phyloP scores from a whole-genome alignment of 2,113 vertebrate species.

The Uria aalge region DNA sequence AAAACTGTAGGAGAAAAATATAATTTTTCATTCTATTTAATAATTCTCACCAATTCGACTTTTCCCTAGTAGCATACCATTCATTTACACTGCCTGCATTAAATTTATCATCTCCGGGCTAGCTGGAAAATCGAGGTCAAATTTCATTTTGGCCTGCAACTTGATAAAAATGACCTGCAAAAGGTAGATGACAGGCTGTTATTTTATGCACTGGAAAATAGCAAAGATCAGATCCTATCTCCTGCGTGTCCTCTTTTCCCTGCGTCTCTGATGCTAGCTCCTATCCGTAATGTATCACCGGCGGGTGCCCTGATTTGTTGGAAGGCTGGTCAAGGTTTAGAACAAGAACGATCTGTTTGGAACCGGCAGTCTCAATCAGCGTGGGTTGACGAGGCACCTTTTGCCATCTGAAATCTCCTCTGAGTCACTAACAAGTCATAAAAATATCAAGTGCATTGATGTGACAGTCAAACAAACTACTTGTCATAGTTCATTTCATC shows the following conservation, averaged over 20 bases:
- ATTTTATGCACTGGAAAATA: constrained; percentile 77
- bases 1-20: not conserved
- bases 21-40: not conserved
- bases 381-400: constrained; percentile 50
- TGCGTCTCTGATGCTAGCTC: constrained; percentile 13
- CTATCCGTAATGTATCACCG: constrained; percentile 30
- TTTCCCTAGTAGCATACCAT: not conserved
- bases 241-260: not conserved
- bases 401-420: constrained; percentile 42
- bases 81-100: constrained; percentile 56
- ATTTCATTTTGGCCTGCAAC: constrained; percentile 71
- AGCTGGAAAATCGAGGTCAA: constrained; percentile 79
- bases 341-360: constrained; percentile 66
- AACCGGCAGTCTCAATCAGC: constrained; percentile 51
- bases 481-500: constrained; percentile 69
- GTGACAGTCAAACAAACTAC: constrained; percentile 68
- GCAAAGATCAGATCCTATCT: constrained; percentile 66
- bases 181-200: constrained; percentile 78
- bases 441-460: constrained; percentile 63
- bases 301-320: constrained; percentile 58
- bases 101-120: constrained; percentile 68
- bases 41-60: constrained; percentile 28
- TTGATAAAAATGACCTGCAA: constrained; percentile 78
- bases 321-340: constrained; percentile 63
- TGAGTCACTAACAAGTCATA: constrained; percentile 65